These are phyloP conservation scores for Thumatha senex DNA, from an alignment of 2,888 invertebrate genomes.

Conservation along the genomic window DNA sequence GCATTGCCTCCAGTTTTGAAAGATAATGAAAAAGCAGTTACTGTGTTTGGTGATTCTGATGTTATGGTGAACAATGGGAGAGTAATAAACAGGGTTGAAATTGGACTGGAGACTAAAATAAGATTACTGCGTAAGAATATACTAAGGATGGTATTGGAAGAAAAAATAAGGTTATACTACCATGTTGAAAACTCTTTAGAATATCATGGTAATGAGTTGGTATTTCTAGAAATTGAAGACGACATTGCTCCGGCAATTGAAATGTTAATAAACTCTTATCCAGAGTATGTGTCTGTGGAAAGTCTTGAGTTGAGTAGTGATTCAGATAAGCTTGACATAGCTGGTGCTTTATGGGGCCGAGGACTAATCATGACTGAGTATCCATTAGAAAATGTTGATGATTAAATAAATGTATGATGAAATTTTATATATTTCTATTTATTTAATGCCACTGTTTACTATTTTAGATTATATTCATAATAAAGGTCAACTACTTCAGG, in stretches of 20 bases:
- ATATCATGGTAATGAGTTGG: constrained; percentile 91
- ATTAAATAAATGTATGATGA: constrained; percentile 44
- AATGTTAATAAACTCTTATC: constrained; percentile 88
- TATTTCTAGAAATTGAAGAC: constrained; percentile 87
- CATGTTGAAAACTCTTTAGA: constrained; percentile 92
- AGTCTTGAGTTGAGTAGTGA: constrained; percentile 86
- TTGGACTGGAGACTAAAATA: constrained; percentile 86
- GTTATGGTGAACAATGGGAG: constrained; percentile 84
- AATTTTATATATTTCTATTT: background rate
- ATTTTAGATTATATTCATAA: too few species aligned
- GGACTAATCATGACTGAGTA: constrained; percentile 90
- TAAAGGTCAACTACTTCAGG: too few species aligned
- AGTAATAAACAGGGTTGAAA: constrained; percentile 86
- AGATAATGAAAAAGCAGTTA: constrained; percentile 86
- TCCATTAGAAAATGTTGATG: constrained; percentile 78
- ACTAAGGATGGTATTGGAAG: constrained; percentile 86
- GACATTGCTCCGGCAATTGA: constrained; percentile 88
- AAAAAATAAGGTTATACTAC: constrained; percentile 88
- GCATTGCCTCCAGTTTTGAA: constrained; percentile 93
- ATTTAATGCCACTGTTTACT: too few species aligned
- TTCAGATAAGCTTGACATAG: constrained; percentile 85
- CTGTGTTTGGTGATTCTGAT: constrained; percentile 89
- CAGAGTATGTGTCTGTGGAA: constrained; percentile 88
- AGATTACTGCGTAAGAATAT: constrained; percentile 83
- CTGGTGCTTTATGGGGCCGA: constrained; percentile 91